phyloP scores from a whole-genome alignment of 2,113 vertebrate genomes.

The Gadus chalcogrammus region DNA sequence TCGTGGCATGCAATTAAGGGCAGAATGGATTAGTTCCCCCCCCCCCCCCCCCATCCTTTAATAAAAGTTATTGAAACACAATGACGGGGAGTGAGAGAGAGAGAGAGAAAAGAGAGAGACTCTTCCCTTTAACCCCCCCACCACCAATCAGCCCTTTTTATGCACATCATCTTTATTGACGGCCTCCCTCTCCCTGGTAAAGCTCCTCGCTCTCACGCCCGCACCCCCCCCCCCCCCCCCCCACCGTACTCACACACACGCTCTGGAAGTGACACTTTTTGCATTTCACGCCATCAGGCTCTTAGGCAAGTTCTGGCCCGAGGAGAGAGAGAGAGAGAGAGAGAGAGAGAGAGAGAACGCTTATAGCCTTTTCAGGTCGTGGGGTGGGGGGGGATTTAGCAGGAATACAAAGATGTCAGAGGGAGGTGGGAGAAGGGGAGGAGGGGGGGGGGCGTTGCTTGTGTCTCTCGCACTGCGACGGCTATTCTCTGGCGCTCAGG shows the following conservation, averaged over 20 bases:
- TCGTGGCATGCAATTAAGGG: conserved; percentile 76
- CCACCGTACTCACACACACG: conserved; percentile 6
- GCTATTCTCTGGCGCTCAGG: conserved; percentile 45
- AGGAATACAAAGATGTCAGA: no score
- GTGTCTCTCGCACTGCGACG: conserved; percentile 11
- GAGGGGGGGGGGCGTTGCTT: conserved; percentile 40
- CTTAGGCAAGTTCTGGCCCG: not conserved
- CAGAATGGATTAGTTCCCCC: conserved; percentile 74
- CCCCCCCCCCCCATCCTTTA: conserved; percentile 41
- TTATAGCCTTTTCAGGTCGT: no score
- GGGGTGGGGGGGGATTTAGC: no score
- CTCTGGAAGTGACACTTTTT: conserved; percentile 60
- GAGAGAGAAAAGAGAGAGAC: no score
- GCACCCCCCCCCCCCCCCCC: conserved; percentile 12
- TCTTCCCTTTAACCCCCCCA: not conserved
- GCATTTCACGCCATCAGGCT: conserved; percentile 53
- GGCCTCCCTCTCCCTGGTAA: conserved; percentile 28
- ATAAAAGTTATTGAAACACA: conserved; percentile 75
- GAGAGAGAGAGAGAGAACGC: not conserved
- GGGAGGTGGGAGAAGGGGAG: no score
- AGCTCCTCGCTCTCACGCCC: not conserved
- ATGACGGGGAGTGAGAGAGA: conserved; percentile 42
- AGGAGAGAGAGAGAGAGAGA: conserved; percentile 25
- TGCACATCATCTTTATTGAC: conserved; percentile 59
- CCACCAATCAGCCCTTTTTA: conserved; percentile 24